Evolutionary conservation across 2,888 invertebrate genomes (phyloP).

Genomic region (Drosophila merina): DNA sequence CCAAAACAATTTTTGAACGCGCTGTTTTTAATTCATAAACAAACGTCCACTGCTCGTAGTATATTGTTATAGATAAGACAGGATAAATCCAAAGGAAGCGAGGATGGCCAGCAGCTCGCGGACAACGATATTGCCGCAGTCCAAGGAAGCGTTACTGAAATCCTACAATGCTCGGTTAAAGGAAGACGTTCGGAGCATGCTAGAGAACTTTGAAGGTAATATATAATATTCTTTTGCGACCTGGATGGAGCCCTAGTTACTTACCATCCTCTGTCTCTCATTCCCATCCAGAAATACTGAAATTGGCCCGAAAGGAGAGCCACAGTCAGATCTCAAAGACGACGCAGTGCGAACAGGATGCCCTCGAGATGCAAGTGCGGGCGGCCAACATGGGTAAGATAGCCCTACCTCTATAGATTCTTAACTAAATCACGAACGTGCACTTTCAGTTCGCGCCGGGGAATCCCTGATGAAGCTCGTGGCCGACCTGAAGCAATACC

Average conservation of each 20-base stretch:
- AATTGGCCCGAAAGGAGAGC: slow-evolving; percentile 94
- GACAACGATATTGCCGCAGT: slow-evolving; percentile 88
- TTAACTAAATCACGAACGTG: too few relatives aligned
- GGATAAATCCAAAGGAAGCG: slow-evolving; percentile 36
- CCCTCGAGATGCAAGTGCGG: slow-evolving; percentile 97
- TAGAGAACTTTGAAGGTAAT: slow-evolving; percentile 97
- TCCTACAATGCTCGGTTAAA: slow-evolving; percentile 97
- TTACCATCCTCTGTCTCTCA: background rate
- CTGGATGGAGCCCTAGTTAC: background rate
- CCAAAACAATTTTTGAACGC: slow-evolving; percentile 1
- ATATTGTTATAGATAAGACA: background rate
- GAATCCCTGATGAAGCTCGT: slow-evolving; percentile 98
- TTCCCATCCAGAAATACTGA: slow-evolving; percentile 91
- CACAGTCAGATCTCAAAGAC: slow-evolving; percentile 95
- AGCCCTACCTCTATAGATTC: background rate
- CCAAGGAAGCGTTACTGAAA: slow-evolving; percentile 97
- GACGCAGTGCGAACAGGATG: slow-evolving; percentile 97
- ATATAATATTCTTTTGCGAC: background rate
- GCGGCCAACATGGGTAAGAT: slow-evolving; percentile 93
- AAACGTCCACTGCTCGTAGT: too few relatives aligned
- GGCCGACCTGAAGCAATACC: slow-evolving; percentile 98
- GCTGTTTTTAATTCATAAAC: background rate
- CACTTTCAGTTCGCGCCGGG: slow-evolving; percentile 91
- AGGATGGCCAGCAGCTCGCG: slow-evolving; percentile 56
- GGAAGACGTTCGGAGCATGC: slow-evolving; percentile 98